Evolutionary conservation across 2,113 vertebrate genomes (phyloP).

Genomic region (Sorex araneus): DNA sequence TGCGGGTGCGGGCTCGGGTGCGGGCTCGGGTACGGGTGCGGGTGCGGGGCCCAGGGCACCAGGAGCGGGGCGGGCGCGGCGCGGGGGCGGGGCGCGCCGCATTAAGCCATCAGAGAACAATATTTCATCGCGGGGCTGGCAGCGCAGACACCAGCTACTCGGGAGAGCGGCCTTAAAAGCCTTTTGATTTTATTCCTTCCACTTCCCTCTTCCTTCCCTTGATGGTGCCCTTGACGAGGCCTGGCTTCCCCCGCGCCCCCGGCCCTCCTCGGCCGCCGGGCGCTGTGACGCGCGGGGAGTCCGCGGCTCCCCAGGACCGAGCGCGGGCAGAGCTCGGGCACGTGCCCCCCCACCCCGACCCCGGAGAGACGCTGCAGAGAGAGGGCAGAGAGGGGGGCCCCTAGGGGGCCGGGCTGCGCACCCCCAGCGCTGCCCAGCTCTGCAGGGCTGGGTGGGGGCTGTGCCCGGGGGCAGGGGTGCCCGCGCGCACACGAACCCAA

Average conservation of each 20-base stretch:
- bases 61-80: not conserved
- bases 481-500: not conserved
- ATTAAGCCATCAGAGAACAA: slow-evolving; percentile 85
- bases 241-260: slow-evolving; percentile 64
- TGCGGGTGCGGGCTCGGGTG: slow-evolving; percentile 26
- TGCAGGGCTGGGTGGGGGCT: not conserved
- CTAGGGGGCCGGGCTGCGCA: not conserved
- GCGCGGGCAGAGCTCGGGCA: not conserved
- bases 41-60: not conserved
- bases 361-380: not conserved
- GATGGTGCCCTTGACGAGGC: slow-evolving; percentile 83
- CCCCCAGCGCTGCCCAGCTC: not conserved
- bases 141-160: slow-evolving; percentile 84
- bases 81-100: slow-evolving; percentile 65
- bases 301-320: not conserved
- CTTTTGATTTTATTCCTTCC: slow-evolving; percentile 85
- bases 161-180: slow-evolving; percentile 85
- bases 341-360: not conserved
- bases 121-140: slow-evolving; percentile 84
- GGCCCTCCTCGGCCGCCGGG: slow-evolving; percentile 37
- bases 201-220: slow-evolving; percentile 70
- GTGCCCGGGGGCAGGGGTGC: too few species aligned
- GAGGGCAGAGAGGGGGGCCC: not conserved
- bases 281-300: not conserved
- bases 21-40: not conserved